Evolutionary conservation across 2,113 vertebrate genomes (phyloP), one percentile per base, ranked within the genome.

Genomic region (Toxostoma redivivum): DNA sequence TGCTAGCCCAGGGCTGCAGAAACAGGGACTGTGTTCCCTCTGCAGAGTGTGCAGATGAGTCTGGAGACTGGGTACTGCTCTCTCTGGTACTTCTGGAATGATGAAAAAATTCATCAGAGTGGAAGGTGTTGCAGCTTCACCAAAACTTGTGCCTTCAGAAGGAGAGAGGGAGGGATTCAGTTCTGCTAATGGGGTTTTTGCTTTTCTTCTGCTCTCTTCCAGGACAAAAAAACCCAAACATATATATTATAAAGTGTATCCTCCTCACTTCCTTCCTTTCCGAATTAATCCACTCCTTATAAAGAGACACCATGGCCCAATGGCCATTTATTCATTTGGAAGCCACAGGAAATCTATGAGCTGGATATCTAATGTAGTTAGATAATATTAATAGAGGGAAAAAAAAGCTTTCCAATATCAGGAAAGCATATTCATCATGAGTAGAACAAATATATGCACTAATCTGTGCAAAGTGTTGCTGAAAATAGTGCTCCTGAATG

Each of bases 281-380:
- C 12, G 0, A 62, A 33, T 42, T 6, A 70, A 65, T 50, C 12
- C 7, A 31, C 8, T 37, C 7, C 10, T 30, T 50, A 7, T 20
- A 11, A 48, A 71, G 65, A 69, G 15, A 15, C 4, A 12, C 1
- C 56, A 30, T 1, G 12, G 15, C 10, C 10, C n/a, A 44, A 1
- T 20, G 33, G 22, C 17, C 20, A 20, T 27, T 31, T 76, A 28
- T 4, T 62, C 3, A 0, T 50, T 53, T 62, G 81, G 42, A 62
- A 42, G n/a, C 4, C 16, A 5, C 15, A 9, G 71, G 47, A 81
- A 87, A 28, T 17, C 8, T 38, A 12, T 0, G 2, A 45, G 50
- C 20, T 50, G 61, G 40, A 40, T 56, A 5, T 58, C 15, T n/a
- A 64, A 81, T 22, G 7, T 5, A 31, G 17, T 61, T 33, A 61